These are phyloP conservation scores for Cerastis leucographa DNA, from an alignment of 2,888 invertebrate species.

Conservation along the genomic window DNA sequence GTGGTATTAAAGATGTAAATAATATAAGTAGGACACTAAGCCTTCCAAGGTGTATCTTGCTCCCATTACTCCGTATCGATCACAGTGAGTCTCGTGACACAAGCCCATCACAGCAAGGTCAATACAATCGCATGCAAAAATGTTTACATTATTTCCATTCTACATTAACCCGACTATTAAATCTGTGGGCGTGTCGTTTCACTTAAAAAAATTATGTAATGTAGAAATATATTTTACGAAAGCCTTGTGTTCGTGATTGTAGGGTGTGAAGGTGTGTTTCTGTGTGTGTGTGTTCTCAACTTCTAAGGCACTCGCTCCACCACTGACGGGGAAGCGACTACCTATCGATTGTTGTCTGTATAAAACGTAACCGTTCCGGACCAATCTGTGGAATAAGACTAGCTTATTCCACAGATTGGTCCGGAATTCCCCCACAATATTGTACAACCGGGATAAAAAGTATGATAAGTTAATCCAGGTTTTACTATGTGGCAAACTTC, in stretches of 20 bases:
- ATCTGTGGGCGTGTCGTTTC: conserved; percentile 42
- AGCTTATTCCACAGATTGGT: neutral
- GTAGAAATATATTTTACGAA: conserved; percentile 1
- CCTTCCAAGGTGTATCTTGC: conserved; percentile 30
- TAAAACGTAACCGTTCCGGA: neutral
- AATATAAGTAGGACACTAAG: conserved; percentile 28
- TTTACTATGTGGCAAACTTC: neutral
- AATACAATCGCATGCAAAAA: conserved; percentile 63
- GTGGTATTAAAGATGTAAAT: neutral
- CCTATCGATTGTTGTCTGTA: neutral
- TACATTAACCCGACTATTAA: conserved; percentile 41
- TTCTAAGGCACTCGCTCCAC: neutral
- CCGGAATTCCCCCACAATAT: neutral
- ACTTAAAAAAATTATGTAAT: conserved; percentile 17
- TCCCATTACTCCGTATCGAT: conserved; percentile 47
- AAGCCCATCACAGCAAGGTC: conserved; percentile 60
- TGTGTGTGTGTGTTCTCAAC: neutral
- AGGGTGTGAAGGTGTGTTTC: neutral
- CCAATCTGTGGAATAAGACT: no score
- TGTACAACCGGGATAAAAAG: neutral
- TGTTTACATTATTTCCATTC: conserved; percentile 50
- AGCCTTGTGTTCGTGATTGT: conserved; percentile 3
- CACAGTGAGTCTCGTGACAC: conserved; percentile 52
- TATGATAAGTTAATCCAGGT: neutral
- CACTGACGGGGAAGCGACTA: neutral